Percentiles rank a stretch among this genome's conserved stretches.
Evolutionary conservation across 2,888 invertebrate genomes (phyloP).

Genomic region (Amiota mariae): DNA sequence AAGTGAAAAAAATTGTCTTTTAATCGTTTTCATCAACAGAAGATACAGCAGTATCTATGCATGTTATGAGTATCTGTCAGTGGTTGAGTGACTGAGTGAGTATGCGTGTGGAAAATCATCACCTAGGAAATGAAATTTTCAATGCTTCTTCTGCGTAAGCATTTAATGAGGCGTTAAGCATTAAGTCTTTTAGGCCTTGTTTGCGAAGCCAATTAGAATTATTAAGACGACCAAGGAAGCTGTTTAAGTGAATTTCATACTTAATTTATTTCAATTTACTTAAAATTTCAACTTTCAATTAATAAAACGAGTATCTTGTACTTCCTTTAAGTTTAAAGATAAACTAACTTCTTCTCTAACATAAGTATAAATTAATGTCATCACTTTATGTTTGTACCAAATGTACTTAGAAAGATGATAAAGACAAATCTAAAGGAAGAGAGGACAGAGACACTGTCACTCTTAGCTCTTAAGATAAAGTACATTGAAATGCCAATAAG

Average conservation of each 20-base stretch:
- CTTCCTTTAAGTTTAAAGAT: too few relatives aligned
- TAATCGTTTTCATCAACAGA: conserved; percentile 51
- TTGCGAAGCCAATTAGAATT: too few relatives aligned
- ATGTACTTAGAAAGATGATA: too few relatives aligned
- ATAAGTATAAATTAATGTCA: conserved; percentile 21
- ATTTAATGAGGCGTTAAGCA: too few relatives aligned
- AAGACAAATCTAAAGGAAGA: neutral
- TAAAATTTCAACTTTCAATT: too few relatives aligned
- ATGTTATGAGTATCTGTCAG: conserved; percentile 15
- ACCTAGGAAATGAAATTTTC: conserved; percentile 17
- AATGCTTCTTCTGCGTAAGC: neutral
- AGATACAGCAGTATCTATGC: neutral
- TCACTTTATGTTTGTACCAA: neutral
- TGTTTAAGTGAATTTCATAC: too few relatives aligned
- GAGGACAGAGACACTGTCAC: neutral
- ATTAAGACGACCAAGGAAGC: too few relatives aligned
- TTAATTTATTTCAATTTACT: too few relatives aligned
- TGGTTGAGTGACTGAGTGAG: neutral
- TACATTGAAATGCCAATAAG: conserved; percentile 25
- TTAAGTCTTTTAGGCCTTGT: too few relatives aligned
- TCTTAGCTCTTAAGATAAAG: neutral
- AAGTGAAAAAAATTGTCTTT: conserved; percentile 59
- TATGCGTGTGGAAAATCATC: conserved; percentile 18
- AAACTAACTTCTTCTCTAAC: too few relatives aligned
- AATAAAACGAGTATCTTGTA: too few relatives aligned